Evolutionary conservation across 2,797 vertebrate species (phyloP).

Genomic region (Cichlasoma orientale): DNA sequence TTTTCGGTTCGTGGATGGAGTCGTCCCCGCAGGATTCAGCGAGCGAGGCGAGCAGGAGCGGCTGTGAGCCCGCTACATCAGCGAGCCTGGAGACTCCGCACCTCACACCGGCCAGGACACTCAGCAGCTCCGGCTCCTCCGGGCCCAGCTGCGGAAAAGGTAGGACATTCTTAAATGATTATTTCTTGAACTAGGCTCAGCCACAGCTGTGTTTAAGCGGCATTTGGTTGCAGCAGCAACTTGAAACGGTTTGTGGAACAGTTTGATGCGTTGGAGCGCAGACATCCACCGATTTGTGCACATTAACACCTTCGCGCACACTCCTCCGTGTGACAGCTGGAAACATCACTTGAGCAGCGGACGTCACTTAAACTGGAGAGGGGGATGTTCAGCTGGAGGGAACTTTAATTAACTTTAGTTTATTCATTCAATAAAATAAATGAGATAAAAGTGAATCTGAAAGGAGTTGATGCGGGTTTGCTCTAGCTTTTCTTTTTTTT

Average conservation of each 20-base stretch:
- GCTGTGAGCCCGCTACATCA: slow-evolving; percentile 78
- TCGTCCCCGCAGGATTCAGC: slow-evolving; percentile 82
- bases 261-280: not conserved
- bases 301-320: not conserved
- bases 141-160: slow-evolving; percentile 78
- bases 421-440: not conserved
- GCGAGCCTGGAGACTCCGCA: slow-evolving; percentile 74
- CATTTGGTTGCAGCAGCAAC: slow-evolving; percentile 13
- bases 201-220: not conserved
- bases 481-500: not conserved
- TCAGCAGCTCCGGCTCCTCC: slow-evolving; percentile 75
- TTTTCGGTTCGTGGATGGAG: slow-evolving; percentile 45
- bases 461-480: not conserved
- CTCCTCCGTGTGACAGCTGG: not conserved
- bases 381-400: not conserved
- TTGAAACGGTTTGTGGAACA: slow-evolving; percentile 25
- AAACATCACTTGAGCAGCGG: not conserved
- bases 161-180: slow-evolving; percentile 51
- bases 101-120: slow-evolving; percentile 74
- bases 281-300: not conserved
- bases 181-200: not conserved
- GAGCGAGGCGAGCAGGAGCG: slow-evolving; percentile 81
- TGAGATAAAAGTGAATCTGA: not conserved
- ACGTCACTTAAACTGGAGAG: not conserved
- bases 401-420: not conserved